Conservation (phyloP, 2,888 invertebrate genomes). For the Bellardia pandia region DNA sequence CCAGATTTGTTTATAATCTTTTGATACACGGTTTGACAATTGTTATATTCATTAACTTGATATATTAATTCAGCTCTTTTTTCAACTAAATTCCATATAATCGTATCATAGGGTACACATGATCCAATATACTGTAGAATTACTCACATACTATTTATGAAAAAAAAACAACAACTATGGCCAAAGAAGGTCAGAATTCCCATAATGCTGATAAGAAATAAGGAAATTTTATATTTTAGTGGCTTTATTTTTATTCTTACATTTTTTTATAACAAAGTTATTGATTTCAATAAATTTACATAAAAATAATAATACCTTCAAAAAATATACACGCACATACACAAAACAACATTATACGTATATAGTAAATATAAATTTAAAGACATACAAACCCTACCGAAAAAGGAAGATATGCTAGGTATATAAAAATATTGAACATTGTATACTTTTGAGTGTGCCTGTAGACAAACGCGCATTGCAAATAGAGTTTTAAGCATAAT, state of each 20-base stretch:
- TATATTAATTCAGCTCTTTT: no score
- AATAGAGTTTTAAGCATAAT: slow-evolving; percentile 22
- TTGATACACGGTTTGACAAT: no score
- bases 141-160: no score
- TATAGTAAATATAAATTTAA: neutral
- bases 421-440: neutral
- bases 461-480: slow-evolving; percentile 4
- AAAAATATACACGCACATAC: slow-evolving; percentile 1
- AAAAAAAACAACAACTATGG: neutral
- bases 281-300: slow-evolving; percentile 73
- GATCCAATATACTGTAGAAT: neutral
- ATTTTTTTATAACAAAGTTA: slow-evolving; percentile 59
- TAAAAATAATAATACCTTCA: slow-evolving; percentile 56
- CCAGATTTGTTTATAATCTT: no score
- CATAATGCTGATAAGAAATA: slow-evolving; percentile 50
- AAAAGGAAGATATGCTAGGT: neutral
- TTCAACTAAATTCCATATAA: neutral
- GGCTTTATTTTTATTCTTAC: slow-evolving; percentile 3
- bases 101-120: neutral
- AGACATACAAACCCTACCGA: neutral
- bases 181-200: slow-evolving; percentile 43
- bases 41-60: no score
- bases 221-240: slow-evolving; percentile 40
- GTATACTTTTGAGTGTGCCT: neutral
- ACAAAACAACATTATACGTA: neutral